phyloP scores from a whole-genome alignment of 2,888 invertebrate species.

The Eristalis pertinax region DNA sequence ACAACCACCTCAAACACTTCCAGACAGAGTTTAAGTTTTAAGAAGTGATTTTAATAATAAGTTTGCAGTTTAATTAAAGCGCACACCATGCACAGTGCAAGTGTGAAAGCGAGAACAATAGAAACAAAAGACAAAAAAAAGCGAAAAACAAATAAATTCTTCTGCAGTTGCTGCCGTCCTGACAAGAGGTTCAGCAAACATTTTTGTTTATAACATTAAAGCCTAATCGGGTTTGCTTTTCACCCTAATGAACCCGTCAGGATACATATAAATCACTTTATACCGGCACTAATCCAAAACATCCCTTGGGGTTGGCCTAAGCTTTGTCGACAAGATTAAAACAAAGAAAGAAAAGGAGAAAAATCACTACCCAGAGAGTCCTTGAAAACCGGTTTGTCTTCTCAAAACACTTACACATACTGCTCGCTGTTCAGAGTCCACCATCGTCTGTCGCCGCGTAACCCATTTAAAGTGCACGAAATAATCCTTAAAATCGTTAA shows the following conservation, averaged over 20 bases:
- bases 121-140: not conserved
- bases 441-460: not conserved
- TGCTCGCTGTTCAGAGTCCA: not conserved
- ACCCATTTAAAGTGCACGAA: conserved; percentile 24
- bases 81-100: conserved; percentile 2
- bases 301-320: conserved; percentile 46
- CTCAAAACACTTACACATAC: conserved; percentile 2
- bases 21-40: conserved; percentile 36
- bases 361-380: conserved; percentile 35
- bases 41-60: conserved; percentile 69
- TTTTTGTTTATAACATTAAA: conserved; percentile 7
- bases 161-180: not conserved
- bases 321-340: conserved; percentile 33
- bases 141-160: not conserved
- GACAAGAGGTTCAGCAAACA: not conserved
- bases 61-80: conserved; percentile 70
- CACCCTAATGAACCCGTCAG: conserved; percentile 56
- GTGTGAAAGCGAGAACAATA: conserved; percentile 33
- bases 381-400: conserved; percentile 23
- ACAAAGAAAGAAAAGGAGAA: conserved; percentile 12
- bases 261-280: conserved; percentile 29
- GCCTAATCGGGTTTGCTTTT: conserved; percentile 49
- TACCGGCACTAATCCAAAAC: conserved; percentile 35
- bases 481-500: conserved; percentile 73
- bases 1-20: conserved; percentile 47